Conservation (phyloP, 2,797 vertebrate genomes). For the Lutra lutra region DNA sequence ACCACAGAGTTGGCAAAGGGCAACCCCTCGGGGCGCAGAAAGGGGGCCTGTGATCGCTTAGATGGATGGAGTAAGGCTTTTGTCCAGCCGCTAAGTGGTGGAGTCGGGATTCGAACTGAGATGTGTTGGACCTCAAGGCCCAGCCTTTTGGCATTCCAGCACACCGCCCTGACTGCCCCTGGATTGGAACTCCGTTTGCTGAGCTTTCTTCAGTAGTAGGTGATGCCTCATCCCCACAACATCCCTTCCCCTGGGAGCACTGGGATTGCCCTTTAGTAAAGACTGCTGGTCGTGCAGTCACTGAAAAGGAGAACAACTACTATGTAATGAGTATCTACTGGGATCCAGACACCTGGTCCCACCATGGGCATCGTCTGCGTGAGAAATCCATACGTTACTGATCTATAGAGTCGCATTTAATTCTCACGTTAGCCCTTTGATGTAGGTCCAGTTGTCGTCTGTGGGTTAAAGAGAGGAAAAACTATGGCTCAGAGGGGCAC, state of each 20-base stretch:
- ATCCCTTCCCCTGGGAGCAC: background rate
- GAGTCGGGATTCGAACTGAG: background rate
- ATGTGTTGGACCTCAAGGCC: background rate
- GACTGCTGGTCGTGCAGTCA: background rate
- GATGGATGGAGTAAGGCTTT: background rate
- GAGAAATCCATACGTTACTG: background rate
- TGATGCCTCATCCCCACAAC: accelerated
- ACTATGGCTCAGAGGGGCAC: background rate
- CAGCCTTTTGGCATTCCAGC: background rate
- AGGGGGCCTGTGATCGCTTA: background rate
- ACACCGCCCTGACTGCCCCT: background rate
- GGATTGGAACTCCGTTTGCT: background rate
- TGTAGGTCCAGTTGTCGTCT: background rate
- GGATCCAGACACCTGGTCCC: background rate
- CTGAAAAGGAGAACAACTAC: background rate
- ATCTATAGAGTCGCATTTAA: background rate
- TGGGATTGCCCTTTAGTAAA: background rate
- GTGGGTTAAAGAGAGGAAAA: background rate
- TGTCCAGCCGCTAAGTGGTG: background rate
- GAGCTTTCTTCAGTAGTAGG: background rate
- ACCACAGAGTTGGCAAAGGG: background rate
- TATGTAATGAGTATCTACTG: background rate
- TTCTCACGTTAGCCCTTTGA: background rate
- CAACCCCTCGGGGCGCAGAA: background rate
- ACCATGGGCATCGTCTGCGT: background rate